Evolutionary conservation across 2,888 invertebrate species (phyloP), one percentile per base, ranked within the genome.

Genomic region (Spialia ferax): DNA sequence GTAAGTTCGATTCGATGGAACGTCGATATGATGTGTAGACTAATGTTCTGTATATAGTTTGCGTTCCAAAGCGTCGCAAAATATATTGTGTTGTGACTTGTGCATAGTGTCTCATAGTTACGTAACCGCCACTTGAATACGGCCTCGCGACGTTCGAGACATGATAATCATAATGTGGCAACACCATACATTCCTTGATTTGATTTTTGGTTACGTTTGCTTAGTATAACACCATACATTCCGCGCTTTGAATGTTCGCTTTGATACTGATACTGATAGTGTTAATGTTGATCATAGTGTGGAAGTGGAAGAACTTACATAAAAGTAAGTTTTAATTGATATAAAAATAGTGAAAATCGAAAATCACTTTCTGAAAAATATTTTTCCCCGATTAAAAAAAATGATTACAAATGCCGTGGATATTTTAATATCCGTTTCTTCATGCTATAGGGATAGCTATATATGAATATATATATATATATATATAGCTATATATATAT

Each of bases 61-160:
- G 50, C 50, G 52, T 52, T 22, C 32, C 52, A 52, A 35, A 18
- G 10, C 50, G 45, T 42, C 29, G 20, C 50, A 20, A n/a, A 61
- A 48, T 26, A 26, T 20, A 32, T 55, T 35, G 32, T 6, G 29
- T 76, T 77, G 77, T 77, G 38, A n/a, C n/a, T 5, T 38, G n/a
- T n/a, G 38, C n/a, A n/a, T n/a, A n/a, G 38, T 38, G 6, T 38
- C 75, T 76, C 73, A 76, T 78, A 78, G 77, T 86, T 85, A 81
- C 84, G 81, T 84, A 86, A 86, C 74, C 69, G 69, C 72, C 77
- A 77, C 79, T 73, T 79, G 78, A 52, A 71, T 72, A 63, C 74
- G 79, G 80, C 80, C 82, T 78, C 80, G 77, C 73, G 74, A 55
- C 50, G 48, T 48, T 32, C 45, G 48, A 42, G 62, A 29, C 45